Evolutionary conservation across 2,888 invertebrate genomes (phyloP).

Genomic region (Thyatira batis): DNA sequence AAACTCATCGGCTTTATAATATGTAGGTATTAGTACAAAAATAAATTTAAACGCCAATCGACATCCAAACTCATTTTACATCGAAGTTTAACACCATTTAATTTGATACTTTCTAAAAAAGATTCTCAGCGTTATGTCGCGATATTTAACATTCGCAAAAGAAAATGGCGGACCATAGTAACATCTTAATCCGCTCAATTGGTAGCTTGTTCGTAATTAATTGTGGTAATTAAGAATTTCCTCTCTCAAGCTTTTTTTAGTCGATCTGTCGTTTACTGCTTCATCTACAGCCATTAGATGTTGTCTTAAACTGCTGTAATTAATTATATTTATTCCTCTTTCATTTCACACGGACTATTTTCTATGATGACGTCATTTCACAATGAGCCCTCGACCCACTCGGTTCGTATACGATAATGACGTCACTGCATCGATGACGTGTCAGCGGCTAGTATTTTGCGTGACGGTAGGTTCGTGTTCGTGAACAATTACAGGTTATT

Average conservation of each 20-base stretch:
- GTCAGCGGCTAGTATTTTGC: constrained; percentile 9
- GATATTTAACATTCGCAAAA: neutral
- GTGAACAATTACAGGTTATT: neutral
- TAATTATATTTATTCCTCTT: neutral
- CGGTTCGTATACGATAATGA: constrained; percentile 32
- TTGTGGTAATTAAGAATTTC: neutral
- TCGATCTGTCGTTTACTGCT: neutral
- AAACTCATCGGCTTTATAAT: too few relatives aligned
- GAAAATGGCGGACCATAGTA: neutral
- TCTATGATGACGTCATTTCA: constrained; percentile 7
- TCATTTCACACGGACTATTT: neutral
- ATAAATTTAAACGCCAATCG: too few relatives aligned
- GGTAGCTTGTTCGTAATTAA: neutral
- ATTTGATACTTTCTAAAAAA: neutral
- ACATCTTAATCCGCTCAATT: neutral
- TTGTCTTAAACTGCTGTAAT: neutral
- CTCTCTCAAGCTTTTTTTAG: neutral
- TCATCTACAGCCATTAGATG: neutral
- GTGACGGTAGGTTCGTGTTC: constrained; percentile 26
- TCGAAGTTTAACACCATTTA: neutral
- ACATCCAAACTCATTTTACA: too few relatives aligned
- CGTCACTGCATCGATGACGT: constrained; percentile 51
- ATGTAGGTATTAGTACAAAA: too few relatives aligned
- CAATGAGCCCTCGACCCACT: neutral
- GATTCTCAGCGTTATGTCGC: neutral